Conservation (phyloP, 1,140 invertebrate genomes). For the Heliconius congener region DNA sequence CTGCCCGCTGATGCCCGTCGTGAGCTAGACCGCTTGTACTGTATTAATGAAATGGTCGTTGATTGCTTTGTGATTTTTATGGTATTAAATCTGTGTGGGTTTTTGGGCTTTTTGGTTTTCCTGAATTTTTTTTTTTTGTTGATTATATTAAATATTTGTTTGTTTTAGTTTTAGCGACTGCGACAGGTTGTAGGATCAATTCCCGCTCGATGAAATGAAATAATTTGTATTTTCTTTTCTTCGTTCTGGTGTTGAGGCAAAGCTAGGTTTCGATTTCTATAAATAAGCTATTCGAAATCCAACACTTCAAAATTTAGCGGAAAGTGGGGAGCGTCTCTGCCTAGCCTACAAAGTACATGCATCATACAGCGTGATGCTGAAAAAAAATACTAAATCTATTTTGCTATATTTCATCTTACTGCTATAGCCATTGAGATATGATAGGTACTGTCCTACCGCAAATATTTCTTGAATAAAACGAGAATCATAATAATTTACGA, state of each 20-base stretch:
- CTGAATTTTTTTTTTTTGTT: no score
- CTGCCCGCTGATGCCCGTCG: slow-evolving; percentile 30
- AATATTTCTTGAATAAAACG: not conserved
- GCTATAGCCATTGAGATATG: not conserved
- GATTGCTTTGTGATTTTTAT: slow-evolving; percentile 1
- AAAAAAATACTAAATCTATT: not conserved
- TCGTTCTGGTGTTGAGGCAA: no score
- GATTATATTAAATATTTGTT: no score
- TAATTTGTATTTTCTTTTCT: no score
- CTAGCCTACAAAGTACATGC: no score
- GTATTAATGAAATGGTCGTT: slow-evolving; percentile 3
- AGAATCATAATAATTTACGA: not conserved
- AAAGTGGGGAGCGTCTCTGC: no score
- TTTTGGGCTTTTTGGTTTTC: not conserved
- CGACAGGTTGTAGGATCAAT: no score
- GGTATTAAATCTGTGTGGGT: not conserved
- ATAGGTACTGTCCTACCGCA: not conserved
- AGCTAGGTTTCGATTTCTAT: no score
- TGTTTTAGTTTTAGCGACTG: no score
- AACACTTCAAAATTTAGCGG: no score
- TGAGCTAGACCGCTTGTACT: slow-evolving; percentile 1
- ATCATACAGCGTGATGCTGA: no score
- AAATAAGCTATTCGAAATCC: no score
- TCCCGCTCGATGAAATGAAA: not conserved
- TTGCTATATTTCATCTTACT: not conserved